phyloP scores from a whole-genome alignment of 2,113 vertebrate genomes.

The Myotis lucifugus region DNA sequence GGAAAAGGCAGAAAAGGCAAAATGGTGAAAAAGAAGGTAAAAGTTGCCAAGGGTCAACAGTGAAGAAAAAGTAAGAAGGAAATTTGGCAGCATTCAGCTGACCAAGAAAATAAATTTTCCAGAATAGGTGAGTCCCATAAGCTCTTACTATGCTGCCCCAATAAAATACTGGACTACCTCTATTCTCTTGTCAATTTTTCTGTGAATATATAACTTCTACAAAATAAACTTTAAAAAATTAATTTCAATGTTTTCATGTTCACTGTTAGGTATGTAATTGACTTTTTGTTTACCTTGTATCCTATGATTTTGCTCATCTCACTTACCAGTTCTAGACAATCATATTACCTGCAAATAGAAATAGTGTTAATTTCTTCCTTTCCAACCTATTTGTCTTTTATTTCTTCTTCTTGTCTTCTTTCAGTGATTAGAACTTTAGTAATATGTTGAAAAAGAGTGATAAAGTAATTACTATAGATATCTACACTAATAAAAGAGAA shows the following conservation, averaged over 20 bases:
- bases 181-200: no score
- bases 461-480: neutral
- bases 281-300: neutral
- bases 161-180: neutral
- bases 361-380: neutral
- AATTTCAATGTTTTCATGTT: neutral
- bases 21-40: neutral
- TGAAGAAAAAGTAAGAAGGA: neutral
- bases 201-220: no score
- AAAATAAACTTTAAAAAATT: no score
- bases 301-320: neutral
- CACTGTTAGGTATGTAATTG: neutral
- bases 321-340: neutral
- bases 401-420: neutral
- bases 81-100: neutral
- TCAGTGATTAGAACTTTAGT: neutral
- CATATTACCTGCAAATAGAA: neutral
- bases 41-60: neutral
- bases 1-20: neutral
- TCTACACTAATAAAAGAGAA: no score
- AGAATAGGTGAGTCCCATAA: neutral
- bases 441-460: neutral
- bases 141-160: neutral
- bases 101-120: constrained; percentile 20
- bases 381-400: neutral